phyloP scores from a whole-genome alignment of 2,797 vertebrate genomes.

The Mus minutoides region DNA sequence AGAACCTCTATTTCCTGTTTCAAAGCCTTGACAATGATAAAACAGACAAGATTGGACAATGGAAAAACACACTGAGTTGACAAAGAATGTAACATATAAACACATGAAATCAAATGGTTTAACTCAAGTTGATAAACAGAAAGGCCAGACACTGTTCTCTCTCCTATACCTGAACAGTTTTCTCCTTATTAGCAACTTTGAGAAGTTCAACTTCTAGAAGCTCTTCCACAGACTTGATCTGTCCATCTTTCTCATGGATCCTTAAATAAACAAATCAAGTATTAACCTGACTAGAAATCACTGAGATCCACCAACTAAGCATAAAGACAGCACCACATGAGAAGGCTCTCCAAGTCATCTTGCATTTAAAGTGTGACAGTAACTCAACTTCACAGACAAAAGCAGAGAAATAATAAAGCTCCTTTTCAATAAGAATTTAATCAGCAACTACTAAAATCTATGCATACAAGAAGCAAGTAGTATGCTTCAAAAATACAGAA shows the following conservation, averaged over 20 bases:
- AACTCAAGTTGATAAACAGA: slow-evolving; percentile 73
- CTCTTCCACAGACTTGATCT: slow-evolving; percentile 92
- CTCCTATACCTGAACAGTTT: slow-evolving; percentile 90
- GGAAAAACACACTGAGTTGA: slow-evolving; percentile 86
- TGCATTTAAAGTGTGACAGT: background rate
- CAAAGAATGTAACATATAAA: slow-evolving; percentile 81
- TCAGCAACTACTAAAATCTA: slow-evolving; percentile 10
- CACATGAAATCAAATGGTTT: slow-evolving; percentile 80
- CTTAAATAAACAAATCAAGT: slow-evolving; percentile 84
- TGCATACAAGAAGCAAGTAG: background rate
- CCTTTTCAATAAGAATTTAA: slow-evolving; percentile 52
- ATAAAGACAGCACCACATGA: slow-evolving; percentile 25
- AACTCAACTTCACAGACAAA: background rate
- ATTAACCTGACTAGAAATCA: slow-evolving; percentile 59
- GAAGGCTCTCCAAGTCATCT: slow-evolving; percentile 44
- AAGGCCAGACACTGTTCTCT: background rate
- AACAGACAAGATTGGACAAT: slow-evolving; percentile 89
- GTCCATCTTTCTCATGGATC: slow-evolving; percentile 93
- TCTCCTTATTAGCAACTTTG: slow-evolving; percentile 89
- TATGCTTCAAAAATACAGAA: background rate
- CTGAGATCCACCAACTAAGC: slow-evolving; percentile 5
- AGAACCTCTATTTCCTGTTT: slow-evolving; percentile 93
- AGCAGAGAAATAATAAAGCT: background rate
- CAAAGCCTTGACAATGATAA: slow-evolving; percentile 93
- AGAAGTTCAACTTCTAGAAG: slow-evolving; percentile 91